phyloP scores from a whole-genome alignment of 2,113 vertebrate species.

The Pseudorhombus dupliciocellatus region DNA sequence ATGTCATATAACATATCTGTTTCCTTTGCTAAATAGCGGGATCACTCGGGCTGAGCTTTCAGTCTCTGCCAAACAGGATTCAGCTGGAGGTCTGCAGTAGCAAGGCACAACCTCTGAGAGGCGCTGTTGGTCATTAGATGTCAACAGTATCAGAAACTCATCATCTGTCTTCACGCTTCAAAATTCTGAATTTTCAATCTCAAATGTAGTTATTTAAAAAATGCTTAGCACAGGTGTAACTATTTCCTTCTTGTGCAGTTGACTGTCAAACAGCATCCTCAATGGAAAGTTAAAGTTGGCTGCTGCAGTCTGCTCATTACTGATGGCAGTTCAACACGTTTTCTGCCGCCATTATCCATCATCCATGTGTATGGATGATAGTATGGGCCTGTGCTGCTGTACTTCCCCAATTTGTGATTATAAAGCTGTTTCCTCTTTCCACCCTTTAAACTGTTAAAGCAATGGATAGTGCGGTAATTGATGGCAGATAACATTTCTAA shows the following conservation, averaged over 20 bases:
- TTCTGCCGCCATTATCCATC: not conserved
- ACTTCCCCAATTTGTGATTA: not conserved
- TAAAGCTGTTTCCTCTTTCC: not conserved
- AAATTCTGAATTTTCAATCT: conserved; percentile 1
- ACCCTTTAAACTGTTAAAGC: not conserved
- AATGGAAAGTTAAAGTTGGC: too few relatives aligned
- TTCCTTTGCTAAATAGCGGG: not conserved
- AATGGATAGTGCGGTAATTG: not conserved
- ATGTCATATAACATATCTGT: not conserved
- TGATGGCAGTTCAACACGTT: not conserved
- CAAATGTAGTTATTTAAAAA: not conserved
- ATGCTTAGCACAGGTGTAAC: not conserved
- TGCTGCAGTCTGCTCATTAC: not conserved
- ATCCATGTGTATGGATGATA: not conserved
- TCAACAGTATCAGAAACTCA: not conserved
- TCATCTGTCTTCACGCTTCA: not conserved
- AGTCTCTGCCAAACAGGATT: not conserved
- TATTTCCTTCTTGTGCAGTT: too few relatives aligned
- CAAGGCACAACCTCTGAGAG: conserved; percentile 21
- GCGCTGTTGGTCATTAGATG: conserved; percentile 38
- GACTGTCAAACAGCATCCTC: too few relatives aligned
- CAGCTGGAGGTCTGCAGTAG: conserved; percentile 13
- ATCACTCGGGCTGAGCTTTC: not conserved
- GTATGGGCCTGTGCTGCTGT: not conserved
- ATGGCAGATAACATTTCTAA: not conserved